Evolutionary conservation across 2,113 vertebrate species (phyloP).

Genomic region (Chlamydotis undulata): DNA sequence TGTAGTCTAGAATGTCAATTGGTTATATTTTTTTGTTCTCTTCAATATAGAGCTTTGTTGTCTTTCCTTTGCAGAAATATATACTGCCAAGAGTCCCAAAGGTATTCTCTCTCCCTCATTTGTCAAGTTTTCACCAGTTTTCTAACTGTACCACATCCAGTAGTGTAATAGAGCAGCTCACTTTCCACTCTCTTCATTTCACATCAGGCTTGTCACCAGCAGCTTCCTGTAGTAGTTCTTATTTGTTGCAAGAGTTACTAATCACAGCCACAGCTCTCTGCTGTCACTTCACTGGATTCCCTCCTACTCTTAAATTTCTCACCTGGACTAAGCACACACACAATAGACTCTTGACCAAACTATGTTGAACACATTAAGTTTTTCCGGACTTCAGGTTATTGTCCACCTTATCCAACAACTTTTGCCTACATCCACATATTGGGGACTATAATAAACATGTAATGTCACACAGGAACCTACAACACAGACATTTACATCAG

Average conservation of each 20-base stretch:
- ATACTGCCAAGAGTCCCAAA: not conserved
- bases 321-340: not conserved
- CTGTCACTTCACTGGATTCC: not conserved
- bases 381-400: not conserved
- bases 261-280: not conserved
- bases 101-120: not conserved
- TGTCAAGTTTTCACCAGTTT: not conserved
- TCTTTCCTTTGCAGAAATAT: not conserved
- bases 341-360: not conserved
- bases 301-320: not conserved
- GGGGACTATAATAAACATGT: not conserved
- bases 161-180: not conserved
- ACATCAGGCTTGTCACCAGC: not conserved
- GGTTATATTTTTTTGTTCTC: not conserved
- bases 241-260: not conserved
- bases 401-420: not conserved
- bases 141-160: not conserved
- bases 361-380: not conserved
- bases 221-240: not conserved
- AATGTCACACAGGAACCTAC: not conserved
- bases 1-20: not conserved
- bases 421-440: not conserved
- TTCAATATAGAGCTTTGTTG: not conserved
- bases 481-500: not conserved
- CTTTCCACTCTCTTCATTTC: not conserved